Evolutionary conservation across 1,140 invertebrate species (phyloP).

Genomic region (Drosophila pandora): DNA sequence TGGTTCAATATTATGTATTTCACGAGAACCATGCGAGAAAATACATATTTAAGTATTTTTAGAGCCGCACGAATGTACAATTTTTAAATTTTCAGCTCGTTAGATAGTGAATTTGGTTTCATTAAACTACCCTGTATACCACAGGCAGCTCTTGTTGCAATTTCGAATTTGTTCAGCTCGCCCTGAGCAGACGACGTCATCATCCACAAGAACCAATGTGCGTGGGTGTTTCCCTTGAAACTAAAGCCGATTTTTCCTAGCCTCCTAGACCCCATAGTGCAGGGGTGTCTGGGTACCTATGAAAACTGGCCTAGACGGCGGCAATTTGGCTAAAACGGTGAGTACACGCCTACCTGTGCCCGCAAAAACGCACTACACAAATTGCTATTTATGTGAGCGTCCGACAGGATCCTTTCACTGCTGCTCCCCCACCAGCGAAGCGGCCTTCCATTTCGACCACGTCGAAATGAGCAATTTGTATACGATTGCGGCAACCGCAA

Average conservation of each 20-base stretch:
- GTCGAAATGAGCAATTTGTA: constrained; percentile 80
- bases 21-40: no score
- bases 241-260: constrained; percentile 71
- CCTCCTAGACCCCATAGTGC: not conserved
- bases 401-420: constrained; percentile 24
- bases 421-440: not conserved
- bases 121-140: constrained; percentile 50
- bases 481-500: constrained; percentile 67
- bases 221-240: constrained; percentile 47
- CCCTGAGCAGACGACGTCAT: constrained; percentile 36
- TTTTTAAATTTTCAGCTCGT: not conserved
- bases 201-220: constrained; percentile 9
- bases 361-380: constrained; percentile 77
- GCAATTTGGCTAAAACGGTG: constrained; percentile 80
- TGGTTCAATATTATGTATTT: no score
- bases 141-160: constrained; percentile 75
- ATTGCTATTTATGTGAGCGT: constrained; percentile 80
- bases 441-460: constrained; percentile 51
- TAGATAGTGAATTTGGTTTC: constrained; percentile 38
- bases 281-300: constrained; percentile 41
- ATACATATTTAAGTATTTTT: no score
- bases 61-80: not conserved
- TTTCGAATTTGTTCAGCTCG: constrained; percentile 77
- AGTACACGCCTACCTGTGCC: constrained; percentile 75
- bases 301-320: constrained; percentile 65